Conservation (phyloP, 2,888 invertebrate genomes). For the Mystacides longicornis region DNA sequence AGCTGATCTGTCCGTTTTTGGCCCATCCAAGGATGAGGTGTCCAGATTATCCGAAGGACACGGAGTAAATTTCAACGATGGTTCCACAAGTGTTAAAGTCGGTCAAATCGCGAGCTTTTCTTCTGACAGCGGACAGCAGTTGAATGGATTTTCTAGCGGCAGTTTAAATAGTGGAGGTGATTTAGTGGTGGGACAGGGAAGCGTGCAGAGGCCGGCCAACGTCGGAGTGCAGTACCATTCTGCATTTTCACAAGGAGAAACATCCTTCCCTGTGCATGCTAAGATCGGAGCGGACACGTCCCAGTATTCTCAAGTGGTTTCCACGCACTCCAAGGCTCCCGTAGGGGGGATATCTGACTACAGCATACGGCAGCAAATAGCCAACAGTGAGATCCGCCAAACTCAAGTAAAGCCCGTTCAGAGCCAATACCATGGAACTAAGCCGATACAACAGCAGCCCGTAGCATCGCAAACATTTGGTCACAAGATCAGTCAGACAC, state of each 20-base stretch:
- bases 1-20: neutral
- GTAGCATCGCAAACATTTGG: neutral
- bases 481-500: neutral
- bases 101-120: conserved; percentile 7
- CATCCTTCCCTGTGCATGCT: conserved; percentile 12
- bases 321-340: conserved; percentile 9
- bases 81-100: conserved; percentile 2
- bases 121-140: conserved; percentile 2
- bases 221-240: conserved; percentile 7
- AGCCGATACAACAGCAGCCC: neutral
- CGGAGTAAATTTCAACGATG: conserved; percentile 10
- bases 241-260: conserved; percentile 1
- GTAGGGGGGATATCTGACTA: conserved; percentile 8
- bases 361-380: neutral
- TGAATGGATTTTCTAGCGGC: conserved; percentile 1
- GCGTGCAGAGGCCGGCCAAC: conserved; percentile 20
- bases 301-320: conserved; percentile 11
- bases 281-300: conserved; percentile 9
- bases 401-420: conserved; percentile 1
- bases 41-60: conserved; percentile 5
- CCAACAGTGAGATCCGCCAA: neutral
- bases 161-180: conserved; percentile 15
- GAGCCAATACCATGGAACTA: neutral
- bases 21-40: neutral
- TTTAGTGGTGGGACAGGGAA: conserved; percentile 21